Evolutionary conservation across 1,140 invertebrate genomes (phyloP).

Genomic region (Panonychus citri): DNA sequence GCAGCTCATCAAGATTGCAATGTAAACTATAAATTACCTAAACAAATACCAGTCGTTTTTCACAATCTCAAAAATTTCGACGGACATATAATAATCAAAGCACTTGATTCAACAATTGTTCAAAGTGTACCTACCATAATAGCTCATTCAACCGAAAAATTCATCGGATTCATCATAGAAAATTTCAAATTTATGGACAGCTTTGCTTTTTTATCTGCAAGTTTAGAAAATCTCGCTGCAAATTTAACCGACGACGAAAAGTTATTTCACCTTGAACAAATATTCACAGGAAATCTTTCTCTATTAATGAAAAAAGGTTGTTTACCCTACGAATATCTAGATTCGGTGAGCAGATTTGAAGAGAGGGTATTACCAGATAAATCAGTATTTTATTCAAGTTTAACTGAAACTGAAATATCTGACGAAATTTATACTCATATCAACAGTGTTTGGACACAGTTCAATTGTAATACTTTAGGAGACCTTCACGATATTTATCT

Average conservation of each 20-base stretch:
- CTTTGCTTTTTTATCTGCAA: background rate
- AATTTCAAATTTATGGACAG: background rate
- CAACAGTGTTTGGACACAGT: background rate
- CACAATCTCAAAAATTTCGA: background rate
- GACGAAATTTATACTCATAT: background rate
- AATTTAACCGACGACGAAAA: background rate
- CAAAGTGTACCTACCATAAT: background rate
- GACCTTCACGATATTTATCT: background rate
- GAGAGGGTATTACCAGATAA: background rate
- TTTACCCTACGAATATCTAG: too few relatives aligned
- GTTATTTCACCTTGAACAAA: too few relatives aligned
- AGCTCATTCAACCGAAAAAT: background rate
- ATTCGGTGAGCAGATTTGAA: background rate
- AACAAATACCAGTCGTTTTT: background rate
- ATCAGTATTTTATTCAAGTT: background rate
- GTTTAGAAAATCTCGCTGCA: background rate
- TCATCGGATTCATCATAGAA: background rate
- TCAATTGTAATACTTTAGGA: background rate
- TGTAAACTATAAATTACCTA: background rate
- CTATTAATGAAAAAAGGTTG: too few relatives aligned
- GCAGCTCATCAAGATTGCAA: background rate
- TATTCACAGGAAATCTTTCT: too few relatives aligned
- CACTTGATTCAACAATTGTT: background rate
- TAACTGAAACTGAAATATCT: background rate
- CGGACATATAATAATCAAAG: background rate